A percentile compares a stretch with the other conserved stretches of the same genome.
Conservation (phyloP, 2,888 invertebrate genomes). For the Dione juno region DNA sequence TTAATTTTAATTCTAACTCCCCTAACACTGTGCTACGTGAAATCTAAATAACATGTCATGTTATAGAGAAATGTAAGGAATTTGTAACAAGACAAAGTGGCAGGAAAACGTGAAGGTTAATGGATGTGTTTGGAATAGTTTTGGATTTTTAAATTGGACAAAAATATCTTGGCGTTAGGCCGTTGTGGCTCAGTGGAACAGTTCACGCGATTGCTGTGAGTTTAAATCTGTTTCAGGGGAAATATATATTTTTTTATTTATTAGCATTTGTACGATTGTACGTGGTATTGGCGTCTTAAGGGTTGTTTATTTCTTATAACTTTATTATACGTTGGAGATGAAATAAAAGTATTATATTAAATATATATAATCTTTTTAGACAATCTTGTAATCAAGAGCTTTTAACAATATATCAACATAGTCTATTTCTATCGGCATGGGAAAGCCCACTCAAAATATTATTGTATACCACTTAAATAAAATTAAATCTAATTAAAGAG, state of each 20-base stretch:
- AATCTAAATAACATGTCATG: constrained; percentile 49
- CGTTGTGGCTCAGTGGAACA: not conserved
- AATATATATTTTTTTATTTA: too few species aligned
- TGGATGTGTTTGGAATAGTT: constrained; percentile 30
- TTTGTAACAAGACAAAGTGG: constrained; percentile 48
- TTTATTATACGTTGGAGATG: too few species aligned
- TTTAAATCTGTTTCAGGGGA: too few species aligned
- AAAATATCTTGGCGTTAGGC: not conserved
- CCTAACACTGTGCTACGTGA: constrained; percentile 61
- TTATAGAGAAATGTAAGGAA: constrained; percentile 47
- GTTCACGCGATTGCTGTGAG: not conserved
- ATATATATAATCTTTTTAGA: not conserved
- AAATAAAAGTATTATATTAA: too few species aligned
- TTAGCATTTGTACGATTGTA: too few species aligned
- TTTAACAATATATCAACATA: not conserved
- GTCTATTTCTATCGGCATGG: constrained; percentile 62
- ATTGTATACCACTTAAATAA: constrained; percentile 49
- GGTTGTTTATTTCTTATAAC: too few species aligned
- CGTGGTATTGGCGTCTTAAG: too few species aligned
- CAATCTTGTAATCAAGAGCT: not conserved
- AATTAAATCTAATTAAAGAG: constrained; percentile 52
- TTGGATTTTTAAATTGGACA: constrained; percentile 20
- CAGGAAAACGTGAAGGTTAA: constrained; percentile 35
- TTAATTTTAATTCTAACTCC: constrained; percentile 81
- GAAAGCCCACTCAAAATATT: constrained; percentile 57